These are phyloP conservation scores for Intoshia linei DNA, from an alignment of 1,140 invertebrate species.

Conservation along the genomic window DNA sequence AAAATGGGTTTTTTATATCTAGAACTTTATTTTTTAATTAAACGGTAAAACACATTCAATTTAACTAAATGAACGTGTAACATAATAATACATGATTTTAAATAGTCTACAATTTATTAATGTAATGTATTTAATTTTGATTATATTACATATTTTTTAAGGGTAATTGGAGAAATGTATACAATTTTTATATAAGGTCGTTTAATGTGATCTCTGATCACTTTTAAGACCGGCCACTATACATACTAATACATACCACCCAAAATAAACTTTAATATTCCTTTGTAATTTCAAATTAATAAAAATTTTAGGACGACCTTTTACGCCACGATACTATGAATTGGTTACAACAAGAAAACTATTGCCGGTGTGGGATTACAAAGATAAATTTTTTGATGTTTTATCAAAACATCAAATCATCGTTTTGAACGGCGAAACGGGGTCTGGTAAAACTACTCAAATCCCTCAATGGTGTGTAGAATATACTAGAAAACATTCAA, in stretches of 20 bases:
- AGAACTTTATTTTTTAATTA: no score
- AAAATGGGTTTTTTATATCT: no score
- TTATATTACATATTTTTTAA: neutral
- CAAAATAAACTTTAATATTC: neutral
- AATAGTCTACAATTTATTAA: no score
- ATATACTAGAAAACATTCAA: conserved; percentile 31
- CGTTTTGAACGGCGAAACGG: conserved; percentile 61
- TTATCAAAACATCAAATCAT: conserved; percentile 57
- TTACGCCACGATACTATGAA: conserved; percentile 23
- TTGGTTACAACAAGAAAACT: conserved; percentile 45
- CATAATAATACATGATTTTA: no score
- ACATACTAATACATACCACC: neutral
- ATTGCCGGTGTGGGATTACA: conserved; percentile 85
- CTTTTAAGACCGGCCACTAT: neutral
- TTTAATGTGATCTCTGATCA: neutral
- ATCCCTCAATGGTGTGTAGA: conserved; percentile 56
- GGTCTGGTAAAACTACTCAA: conserved; percentile 73
- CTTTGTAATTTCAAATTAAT: no score
- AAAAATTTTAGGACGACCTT: conserved; percentile 17
- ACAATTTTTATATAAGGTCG: neutral
- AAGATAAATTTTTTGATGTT: conserved; percentile 64
- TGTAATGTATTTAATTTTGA: neutral
- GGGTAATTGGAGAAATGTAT: neutral
- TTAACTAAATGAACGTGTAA: no score
- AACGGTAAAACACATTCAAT: no score